A percentile compares a stretch with the other conserved stretches of the same genome.
These are phyloP conservation scores for Zeugodacus cucurbitae DNA, from an alignment of 1,140 invertebrate genomes.

Conservation along the genomic window DNA sequence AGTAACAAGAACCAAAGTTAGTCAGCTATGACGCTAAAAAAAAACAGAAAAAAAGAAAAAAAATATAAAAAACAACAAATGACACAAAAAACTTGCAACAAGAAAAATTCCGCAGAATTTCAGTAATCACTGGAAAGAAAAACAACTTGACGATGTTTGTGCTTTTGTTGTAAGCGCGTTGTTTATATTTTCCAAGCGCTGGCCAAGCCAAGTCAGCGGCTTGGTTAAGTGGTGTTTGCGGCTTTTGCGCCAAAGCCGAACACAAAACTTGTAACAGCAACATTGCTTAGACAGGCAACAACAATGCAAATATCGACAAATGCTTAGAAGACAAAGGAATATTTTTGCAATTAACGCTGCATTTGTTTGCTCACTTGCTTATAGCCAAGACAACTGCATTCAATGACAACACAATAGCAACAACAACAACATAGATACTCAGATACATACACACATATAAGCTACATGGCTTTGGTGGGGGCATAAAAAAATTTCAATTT, in stretches of 20 bases:
- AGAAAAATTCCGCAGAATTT: constrained; percentile 2
- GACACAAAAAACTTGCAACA: background rate
- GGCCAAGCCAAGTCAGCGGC: background rate
- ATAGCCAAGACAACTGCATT: background rate
- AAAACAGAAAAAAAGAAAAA: background rate
- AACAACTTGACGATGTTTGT: constrained; percentile 23
- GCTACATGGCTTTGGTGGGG: background rate
- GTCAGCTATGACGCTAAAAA: background rate
- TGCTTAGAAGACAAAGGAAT: constrained; percentile 8
- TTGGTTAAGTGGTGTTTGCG: background rate
- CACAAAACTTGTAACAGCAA: background rate
- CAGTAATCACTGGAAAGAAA: constrained; percentile 8
- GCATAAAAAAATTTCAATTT: constrained; percentile 55
- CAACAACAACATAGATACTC: background rate
- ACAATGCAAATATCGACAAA: background rate
- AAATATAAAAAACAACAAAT: background rate
- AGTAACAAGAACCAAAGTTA: background rate
- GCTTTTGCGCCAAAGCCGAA: background rate
- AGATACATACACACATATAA: background rate
- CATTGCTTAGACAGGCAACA: background rate
- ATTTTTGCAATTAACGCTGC: constrained; percentile 11
- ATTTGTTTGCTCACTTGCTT: background rate
- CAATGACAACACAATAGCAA: constrained; percentile 5
- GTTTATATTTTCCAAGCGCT: background rate
- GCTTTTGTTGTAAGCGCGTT: constrained; percentile 28